Evolutionary conservation across 2,797 vertebrate species (phyloP), one percentile per base, ranked within the genome.

Genomic region (Pseudomugil gertrudae): DNA sequence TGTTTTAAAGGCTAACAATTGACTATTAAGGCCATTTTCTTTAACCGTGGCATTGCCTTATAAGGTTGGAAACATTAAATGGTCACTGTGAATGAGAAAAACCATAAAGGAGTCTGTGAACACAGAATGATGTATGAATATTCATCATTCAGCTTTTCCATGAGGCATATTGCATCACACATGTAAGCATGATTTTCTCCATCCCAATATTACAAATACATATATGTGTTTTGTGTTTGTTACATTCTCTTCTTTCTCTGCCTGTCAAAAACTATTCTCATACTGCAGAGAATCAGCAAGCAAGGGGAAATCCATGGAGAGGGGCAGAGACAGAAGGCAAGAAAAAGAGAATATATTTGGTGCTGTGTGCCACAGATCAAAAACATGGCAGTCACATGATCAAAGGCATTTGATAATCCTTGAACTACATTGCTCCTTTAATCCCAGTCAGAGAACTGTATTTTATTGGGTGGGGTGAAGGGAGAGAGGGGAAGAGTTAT

Each of bases 341-440:
- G 63, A 82, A 83, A 89, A 83, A 86, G 74, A 81, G 84, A 90
- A 90, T 90, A 87, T 91, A 86, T 89, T 87, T 81, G 65, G 81
- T 76, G 76, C 74, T 77, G 67, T 86, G 84, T 84, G 84, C 84
- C 36, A 59, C 79, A 89, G 88, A 94, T 93, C 86, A 91, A 93
- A 92, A 89, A 88, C 87, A 85, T 79, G 78, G 81, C 76, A 85
- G 87, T 92, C 90, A 93, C 90, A 90, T 94, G 91, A 94, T 93
- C 88, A 91, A 92, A 92, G 92, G 85, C 89, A 89, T 92, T 89
- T 90, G 89, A 92, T 91, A 93, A 92, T 93, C 91, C 89, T 91
- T 91, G 85, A 92, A 91, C 89, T 88, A 89, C 86, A 91, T 84
- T 88, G 77, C 84, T 82, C 57, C 69, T 90, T 91, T 93, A 91